phyloP scores from a whole-genome alignment of 2,888 invertebrate genomes.

The Sympetrum striolatum region DNA sequence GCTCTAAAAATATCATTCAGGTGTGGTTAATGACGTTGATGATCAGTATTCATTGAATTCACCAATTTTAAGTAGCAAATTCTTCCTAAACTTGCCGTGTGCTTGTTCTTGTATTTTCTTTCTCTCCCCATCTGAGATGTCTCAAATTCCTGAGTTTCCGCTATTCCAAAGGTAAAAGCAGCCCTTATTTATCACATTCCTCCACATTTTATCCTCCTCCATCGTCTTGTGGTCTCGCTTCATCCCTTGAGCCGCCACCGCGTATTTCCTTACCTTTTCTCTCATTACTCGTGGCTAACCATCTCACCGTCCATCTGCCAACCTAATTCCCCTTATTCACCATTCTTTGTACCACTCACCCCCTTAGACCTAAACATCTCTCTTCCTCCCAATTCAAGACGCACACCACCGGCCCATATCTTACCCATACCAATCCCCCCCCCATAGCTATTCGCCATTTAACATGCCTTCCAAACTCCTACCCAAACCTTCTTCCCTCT shows the following conservation, averaged over 20 bases:
- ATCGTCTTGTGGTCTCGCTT: not conserved
- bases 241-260: not conserved
- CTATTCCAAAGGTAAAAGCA: not conserved
- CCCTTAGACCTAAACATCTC: not conserved
- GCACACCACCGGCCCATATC: no score
- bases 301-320: not conserved
- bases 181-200: not conserved
- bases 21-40: no score
- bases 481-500: not conserved
- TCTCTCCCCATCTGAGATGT: not conserved
- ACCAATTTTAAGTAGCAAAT: no score
- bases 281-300: not conserved
- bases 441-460: not conserved
- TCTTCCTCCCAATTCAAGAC: not conserved
- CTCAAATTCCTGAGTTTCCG: not conserved
- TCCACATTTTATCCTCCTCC: not conserved
- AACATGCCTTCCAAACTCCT: not conserved
- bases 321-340: not conserved
- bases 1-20: no score
- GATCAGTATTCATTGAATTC: no score
- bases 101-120: not conserved
- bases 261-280: not conserved
- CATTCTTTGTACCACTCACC: not conserved
- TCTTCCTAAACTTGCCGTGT: not conserved
- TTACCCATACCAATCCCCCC: not conserved